Percentiles rank a stretch among this genome's conserved stretches.
Evolutionary conservation across 1,140 invertebrate genomes (phyloP).

Genomic region (Musca vetustissima): DNA sequence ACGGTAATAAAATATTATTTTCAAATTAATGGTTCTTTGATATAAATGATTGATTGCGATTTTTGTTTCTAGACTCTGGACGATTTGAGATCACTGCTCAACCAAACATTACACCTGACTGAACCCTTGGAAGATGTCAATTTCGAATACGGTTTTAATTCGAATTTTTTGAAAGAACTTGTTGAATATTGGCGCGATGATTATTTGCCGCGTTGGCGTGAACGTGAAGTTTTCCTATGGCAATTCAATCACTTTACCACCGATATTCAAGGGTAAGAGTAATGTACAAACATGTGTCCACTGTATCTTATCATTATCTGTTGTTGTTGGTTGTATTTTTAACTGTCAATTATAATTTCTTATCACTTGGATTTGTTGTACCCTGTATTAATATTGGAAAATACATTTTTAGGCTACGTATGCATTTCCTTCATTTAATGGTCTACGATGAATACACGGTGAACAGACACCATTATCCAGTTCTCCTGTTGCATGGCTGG

Average conservation of each 20-base stretch:
- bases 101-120: constrained; percentile 38
- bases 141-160: constrained; percentile 80
- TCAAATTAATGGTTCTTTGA: background rate
- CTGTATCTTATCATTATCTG: background rate
- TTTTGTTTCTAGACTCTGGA: constrained; percentile 39
- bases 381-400: background rate
- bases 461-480: constrained; percentile 58
- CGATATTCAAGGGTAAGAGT: constrained; percentile 64
- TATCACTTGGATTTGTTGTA: background rate
- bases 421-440: constrained; percentile 72
- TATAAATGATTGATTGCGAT: background rate
- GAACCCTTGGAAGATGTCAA: constrained; percentile 65
- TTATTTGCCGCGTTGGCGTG: constrained; percentile 70
- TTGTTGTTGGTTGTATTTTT: background rate
- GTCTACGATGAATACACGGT: constrained; percentile 58
- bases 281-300: background rate
- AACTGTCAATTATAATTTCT: background rate
- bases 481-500: constrained; percentile 86
- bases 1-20: constrained; percentile 31
- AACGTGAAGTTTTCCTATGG: constrained; percentile 71
- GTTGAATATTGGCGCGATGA: constrained; percentile 71
- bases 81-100: constrained; percentile 36
- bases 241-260: constrained; percentile 74
- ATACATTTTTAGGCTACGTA: constrained; percentile 66
- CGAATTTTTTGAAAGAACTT: constrained; percentile 66